Percentiles rank a stretch among this genome's conserved stretches.
Conservation (phyloP, 2,797 vertebrate species). For the Lithobates sylvaticus region DNA sequence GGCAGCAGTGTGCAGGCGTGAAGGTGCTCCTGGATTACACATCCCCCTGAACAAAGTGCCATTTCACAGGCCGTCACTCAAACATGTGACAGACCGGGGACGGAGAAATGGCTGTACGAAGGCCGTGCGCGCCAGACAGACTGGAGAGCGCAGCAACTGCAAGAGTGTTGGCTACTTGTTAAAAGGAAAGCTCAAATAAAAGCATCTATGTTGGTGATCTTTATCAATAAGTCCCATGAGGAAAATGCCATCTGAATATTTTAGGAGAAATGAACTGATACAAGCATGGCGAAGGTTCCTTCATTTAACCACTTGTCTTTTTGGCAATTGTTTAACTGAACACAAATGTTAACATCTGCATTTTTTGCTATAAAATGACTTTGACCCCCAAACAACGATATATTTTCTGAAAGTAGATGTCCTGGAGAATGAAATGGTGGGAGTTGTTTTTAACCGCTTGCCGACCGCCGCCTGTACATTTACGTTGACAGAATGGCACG, state of each 20-base stretch:
- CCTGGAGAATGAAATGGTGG: too few relatives aligned
- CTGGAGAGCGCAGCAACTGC: neutral
- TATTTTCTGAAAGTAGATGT: too few relatives aligned
- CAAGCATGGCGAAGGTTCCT: too few relatives aligned
- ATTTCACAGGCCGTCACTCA: slow-evolving; percentile 50
- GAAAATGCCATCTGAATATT: neutral
- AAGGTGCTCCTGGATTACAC: slow-evolving; percentile 28
- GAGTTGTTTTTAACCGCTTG: too few relatives aligned
- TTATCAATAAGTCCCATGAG: neutral
- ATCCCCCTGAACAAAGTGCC: slow-evolving; percentile 21
- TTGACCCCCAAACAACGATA: too few relatives aligned
- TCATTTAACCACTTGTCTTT: too few relatives aligned
- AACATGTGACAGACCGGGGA: slow-evolving; percentile 4
- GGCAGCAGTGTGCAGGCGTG: slow-evolving; percentile 8
- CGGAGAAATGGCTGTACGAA: slow-evolving; percentile 3
- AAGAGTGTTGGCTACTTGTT: neutral
- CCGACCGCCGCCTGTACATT: too few relatives aligned
- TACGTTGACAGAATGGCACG: too few relatives aligned
- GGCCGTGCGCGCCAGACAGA: neutral
- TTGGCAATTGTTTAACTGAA: too few relatives aligned
- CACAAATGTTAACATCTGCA: too few relatives aligned
- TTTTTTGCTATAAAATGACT: too few relatives aligned
- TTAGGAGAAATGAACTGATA: neutral
- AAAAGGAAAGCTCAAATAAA: neutral
- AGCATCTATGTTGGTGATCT: neutral